Conservation (phyloP, 2,888 invertebrate species). For the Brachynemurus nebulosus region DNA sequence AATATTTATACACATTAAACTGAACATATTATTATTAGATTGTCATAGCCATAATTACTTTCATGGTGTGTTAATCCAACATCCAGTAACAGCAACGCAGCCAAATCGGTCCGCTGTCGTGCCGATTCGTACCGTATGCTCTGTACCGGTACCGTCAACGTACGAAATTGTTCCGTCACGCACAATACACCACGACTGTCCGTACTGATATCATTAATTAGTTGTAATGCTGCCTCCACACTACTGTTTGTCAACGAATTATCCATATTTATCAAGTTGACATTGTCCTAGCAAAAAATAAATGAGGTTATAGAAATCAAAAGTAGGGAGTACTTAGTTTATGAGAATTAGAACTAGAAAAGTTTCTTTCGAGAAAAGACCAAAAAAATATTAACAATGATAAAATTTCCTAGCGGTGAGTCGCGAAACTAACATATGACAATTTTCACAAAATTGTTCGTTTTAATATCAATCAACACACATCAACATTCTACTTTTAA, state of each 20-base stretch:
- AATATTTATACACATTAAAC: neutral
- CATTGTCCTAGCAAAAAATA: constrained; percentile 25
- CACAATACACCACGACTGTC: constrained; percentile 58
- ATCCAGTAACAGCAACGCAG: constrained; percentile 60
- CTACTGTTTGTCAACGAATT: constrained; percentile 34
- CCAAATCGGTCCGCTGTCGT: constrained; percentile 64
- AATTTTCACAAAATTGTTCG: too few relatives aligned
- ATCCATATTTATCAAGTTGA: too few relatives aligned
- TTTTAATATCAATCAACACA: too few relatives aligned
- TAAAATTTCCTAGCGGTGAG: too few relatives aligned
- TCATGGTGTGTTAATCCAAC: constrained; percentile 51
- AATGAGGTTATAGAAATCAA: too few relatives aligned
- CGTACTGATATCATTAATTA: constrained; percentile 61
- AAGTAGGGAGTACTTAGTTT: too few relatives aligned
- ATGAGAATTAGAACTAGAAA: too few relatives aligned
- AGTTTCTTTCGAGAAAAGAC: too few relatives aligned
- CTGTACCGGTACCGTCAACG: constrained; percentile 53
- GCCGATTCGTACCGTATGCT: constrained; percentile 59
- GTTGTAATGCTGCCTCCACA: constrained; percentile 51
- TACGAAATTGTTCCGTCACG: constrained; percentile 53
- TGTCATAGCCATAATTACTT: constrained; percentile 31
- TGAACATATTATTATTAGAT: neutral
- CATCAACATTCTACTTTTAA: too few relatives aligned
- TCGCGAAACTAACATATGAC: too few relatives aligned
- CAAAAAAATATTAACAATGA: too few relatives aligned